Evolutionary conservation across 30 jellyfish, hydroid and myxozoan genomes (phyloP), one percentile per base, ranked within the genome.

Genomic region (Aurelia sp.): DNA sequence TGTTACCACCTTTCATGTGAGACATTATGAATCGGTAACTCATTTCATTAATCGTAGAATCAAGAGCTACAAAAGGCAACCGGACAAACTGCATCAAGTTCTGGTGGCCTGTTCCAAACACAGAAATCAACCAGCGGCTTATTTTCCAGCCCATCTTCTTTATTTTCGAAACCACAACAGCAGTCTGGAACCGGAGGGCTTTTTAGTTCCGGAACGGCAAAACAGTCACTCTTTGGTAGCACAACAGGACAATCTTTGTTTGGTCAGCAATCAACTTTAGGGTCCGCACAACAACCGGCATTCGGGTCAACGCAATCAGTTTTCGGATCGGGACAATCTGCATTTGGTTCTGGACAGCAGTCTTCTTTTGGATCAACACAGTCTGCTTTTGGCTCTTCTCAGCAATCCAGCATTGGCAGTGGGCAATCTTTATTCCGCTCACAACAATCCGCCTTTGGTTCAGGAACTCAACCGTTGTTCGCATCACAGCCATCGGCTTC

Each of bases 161-260:
- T 81, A 31, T 81, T 81, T n/a, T 66, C 90, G 21, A 68, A 62
- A 18, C 92, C 71, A 74, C 60, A 81, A 12, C 47, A 55, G 61
- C 71, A 66, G 15, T 53, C 76, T 65, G 76, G 66, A 22, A 16
- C 79, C 5, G 58, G 31, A n/a, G 71, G 71, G 13, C 83, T 71
- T 16, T 81, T 81, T 67, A 71, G 71, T 37, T 23, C 85, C 71
- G 21, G 76, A 13, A 76, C 66, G 9, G 13, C 87, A 13, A 76
- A 76, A 16, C 66, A 59, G 21, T n/a, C 60, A 7, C 59, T 76
- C 52, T 76, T 76, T 21, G 87, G 77, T 17, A 76, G 63, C 53
- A 13, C 83, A 15, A 6, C 83, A 10, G 83, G 84, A 10, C 91
- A 67, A 16, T 67, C 91, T 7, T 20, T 68, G 21, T 67, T 68